Evolutionary conservation across 64 coral and sea anemone genomes (phyloP), one percentile per base, ranked within the genome.

Genomic region (Pachyseris speciosa): DNA sequence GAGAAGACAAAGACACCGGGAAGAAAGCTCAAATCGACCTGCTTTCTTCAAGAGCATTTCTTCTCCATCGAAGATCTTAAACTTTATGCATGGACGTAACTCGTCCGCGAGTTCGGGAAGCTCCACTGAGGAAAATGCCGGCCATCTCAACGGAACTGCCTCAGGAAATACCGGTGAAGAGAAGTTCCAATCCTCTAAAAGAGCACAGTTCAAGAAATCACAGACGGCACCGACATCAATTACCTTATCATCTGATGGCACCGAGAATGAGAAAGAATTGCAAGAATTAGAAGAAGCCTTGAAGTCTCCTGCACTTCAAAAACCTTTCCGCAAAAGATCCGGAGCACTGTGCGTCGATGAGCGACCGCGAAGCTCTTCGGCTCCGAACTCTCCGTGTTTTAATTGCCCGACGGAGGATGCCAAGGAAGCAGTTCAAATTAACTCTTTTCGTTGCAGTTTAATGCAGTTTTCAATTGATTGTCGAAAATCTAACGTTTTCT

Each of bases 281-380:
- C 26, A 85, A 69, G 60, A 81, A 81, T 12, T 81, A 61, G 39
- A 61, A 66, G 29, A 76, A 4, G 71, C 86, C 9, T 43, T 90
- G 5, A 22, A 51, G 63, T 90, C 88, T 8, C 88, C 88, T 1
- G 69, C 88, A 19, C 48, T 90, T 50, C 34, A 63, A 57, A 47
- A 67, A 22, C 75, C 88, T 7, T 90, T 90, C 42, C 58, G 88
- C 7, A 30, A 64, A 19, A 69, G 88, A 37, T 63, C 88, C 3
- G 50, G 44, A 17, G 75, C 88, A 9, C 51, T 89, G 4, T 53
- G 33, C 29, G 75, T 17, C 0, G 65, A 37, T 34, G 75, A 90
- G 5, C 59, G 87, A 68, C 63, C 75, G 28, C 29, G 88, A 41
- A 90, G 88, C 49, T 51, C 43, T 2, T 81, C 88, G 0, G 88